Evolutionary conservation across 2,113 vertebrate genomes (phyloP).

Genomic region (Brachyhypopomus gauderio): DNA sequence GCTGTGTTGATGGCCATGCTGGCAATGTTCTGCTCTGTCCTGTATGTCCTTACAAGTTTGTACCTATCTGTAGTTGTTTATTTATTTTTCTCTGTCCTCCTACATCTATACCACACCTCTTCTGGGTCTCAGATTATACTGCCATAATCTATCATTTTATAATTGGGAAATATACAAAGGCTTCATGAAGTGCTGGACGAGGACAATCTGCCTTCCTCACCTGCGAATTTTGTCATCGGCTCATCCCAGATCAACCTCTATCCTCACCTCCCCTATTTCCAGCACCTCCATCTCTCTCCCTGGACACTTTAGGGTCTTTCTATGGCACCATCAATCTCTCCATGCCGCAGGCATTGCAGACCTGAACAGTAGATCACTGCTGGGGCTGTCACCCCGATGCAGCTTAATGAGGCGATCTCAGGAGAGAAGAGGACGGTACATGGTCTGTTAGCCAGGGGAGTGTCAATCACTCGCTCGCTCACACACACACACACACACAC

Average conservation of each 20-base stretch:
- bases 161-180: constrained; percentile 5
- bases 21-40: constrained; percentile 3
- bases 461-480: constrained; percentile 43
- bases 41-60: constrained; percentile 10
- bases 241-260: background rate
- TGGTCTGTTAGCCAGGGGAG: constrained; percentile 38
- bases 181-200: background rate
- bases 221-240: constrained; percentile 37
- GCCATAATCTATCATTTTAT: constrained; percentile 7
- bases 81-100: constrained; percentile 4
- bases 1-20: background rate
- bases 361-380: constrained; percentile 45
- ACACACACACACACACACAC: constrained; percentile 1
- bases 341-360: constrained; percentile 30
- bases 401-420: constrained; percentile 52
- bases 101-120: background rate
- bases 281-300: constrained; percentile 2
- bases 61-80: background rate
- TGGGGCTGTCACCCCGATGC: constrained; percentile 46
- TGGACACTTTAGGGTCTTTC: constrained; percentile 31
- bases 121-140: background rate
- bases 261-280: background rate
- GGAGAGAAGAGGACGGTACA: constrained; percentile 34
- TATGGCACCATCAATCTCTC: constrained; percentile 49
- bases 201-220: constrained; percentile 18